Evolutionary conservation across 2,797 vertebrate genomes (phyloP).

Genomic region (Salmo trutta): DNA sequence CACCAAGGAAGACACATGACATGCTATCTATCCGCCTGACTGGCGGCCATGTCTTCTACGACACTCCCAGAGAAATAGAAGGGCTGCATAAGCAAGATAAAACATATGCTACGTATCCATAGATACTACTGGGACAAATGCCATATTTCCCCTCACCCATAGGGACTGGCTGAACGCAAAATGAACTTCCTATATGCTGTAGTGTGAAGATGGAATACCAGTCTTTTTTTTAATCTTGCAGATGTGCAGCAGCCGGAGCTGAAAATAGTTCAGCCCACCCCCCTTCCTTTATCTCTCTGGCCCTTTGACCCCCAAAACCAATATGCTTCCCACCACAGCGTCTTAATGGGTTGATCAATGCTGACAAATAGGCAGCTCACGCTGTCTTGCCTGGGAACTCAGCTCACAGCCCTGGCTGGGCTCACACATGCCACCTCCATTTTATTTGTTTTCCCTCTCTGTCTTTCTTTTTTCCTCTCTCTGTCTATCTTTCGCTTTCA

Average conservation of each 20-base stretch:
- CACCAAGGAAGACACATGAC: conserved; percentile 56
- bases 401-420: conserved; percentile 66
- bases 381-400: conserved; percentile 73
- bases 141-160: conserved; percentile 39
- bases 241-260: conserved; percentile 54
- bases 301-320: conserved; percentile 80
- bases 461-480: conserved; percentile 24
- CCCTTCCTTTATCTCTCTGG: conserved; percentile 75
- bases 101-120: conserved; percentile 32
- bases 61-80: conserved; percentile 38
- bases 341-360: conserved; percentile 83
- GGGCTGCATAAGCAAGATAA: conserved; percentile 53
- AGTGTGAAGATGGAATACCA: conserved; percentile 37
- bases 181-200: conserved; percentile 60
- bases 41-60: conserved; percentile 40
- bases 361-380: conserved; percentile 81
- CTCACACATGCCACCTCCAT: conserved; percentile 55
- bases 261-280: conserved; percentile 55
- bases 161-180: conserved; percentile 36
- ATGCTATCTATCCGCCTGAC: conserved; percentile 41
- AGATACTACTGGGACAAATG: conserved; percentile 67
- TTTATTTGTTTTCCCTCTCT: conserved; percentile 53
- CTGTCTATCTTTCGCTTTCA: conserved; percentile 42
- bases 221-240: conserved; percentile 58
- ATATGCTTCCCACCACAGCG: conserved; percentile 78